Percentiles rank a stretch among this genome's conserved stretches.
Evolutionary conservation across 2,888 invertebrate species (phyloP).

Genomic region (Ernsta delagoae): DNA sequence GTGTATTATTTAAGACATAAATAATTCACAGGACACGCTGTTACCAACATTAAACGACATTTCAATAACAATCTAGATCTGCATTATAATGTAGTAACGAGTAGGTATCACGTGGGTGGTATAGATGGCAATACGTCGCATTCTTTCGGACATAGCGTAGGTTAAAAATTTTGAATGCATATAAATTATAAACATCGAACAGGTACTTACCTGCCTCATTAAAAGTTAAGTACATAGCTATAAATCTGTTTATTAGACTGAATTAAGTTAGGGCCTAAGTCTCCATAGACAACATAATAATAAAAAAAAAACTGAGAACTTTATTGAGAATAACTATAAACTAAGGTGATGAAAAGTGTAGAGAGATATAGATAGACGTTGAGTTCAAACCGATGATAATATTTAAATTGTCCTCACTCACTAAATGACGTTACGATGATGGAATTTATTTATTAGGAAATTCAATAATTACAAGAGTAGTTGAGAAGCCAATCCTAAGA

Average conservation of each 20-base stretch:
- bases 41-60: neutral
- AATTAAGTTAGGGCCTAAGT: too few species aligned
- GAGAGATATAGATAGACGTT: too few species aligned
- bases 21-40: conserved; percentile 1
- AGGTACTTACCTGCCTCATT: neutral
- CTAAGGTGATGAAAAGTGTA: too few species aligned
- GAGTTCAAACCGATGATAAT: neutral
- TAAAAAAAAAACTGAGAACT: too few species aligned
- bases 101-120: conserved; percentile 19
- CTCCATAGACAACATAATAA: too few species aligned
- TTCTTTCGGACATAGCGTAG: conserved; percentile 34
- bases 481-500: neutral
- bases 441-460: neutral
- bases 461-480: neutral
- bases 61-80: conserved; percentile 21
- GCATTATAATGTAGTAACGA: conserved; percentile 16
- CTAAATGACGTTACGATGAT: neutral
- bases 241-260: too few species aligned
- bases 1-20: neutral
- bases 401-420: neutral
- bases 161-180: conserved; percentile 15
- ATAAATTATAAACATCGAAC: too few species aligned
- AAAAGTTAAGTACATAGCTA: too few species aligned
- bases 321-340: too few species aligned
- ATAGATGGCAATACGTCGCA: conserved; percentile 24